Base-by-base conservation (phyloP, 2,888 invertebrate species). In the Parnassius orleans region DNA sequence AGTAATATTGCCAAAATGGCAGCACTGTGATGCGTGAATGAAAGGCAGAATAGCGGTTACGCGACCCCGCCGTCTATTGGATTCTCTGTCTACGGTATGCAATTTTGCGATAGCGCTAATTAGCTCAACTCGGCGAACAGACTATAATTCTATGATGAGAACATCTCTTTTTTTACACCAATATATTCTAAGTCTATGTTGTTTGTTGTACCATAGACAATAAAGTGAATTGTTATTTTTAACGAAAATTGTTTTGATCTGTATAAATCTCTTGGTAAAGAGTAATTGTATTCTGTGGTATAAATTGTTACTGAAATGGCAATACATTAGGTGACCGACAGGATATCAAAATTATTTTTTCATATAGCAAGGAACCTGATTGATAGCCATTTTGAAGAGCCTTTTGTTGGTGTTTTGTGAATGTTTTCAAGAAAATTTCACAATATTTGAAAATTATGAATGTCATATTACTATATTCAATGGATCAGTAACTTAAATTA, bases 361-460 rank as follows among this genome's bases (percentile, higher is more conserved):
- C 81, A 80, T 75, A 79, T 86, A 87, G 90, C 90, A 90, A 89
- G 81, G 64, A 75, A 73, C 72, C 76, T 87, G 83, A 89, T 89
- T 90, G 89, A 90, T 90, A 90, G 91, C 91, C 91, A 91, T 91
- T 91, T 91, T 91, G 90, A 87, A 88, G 85, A 91, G 87, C 83
- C 90, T 92, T 91, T 92, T 92, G 92, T 92, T 92, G 83, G 91
- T 92, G 92, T 92, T 92, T 92, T 92, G 88, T 91, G 90, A 90
- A 91, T 90, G 90, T 92, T 92, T 92, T 91, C 84, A 86, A 83
- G 75, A 74, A 83, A 83, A 79, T 81, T 83, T 84, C 83, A 74
- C 77, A 76, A 72, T 80, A 83, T 74, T 84, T 81, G 75, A 81
- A 77, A 75, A 73, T 71, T 79, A 78, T 67, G 64, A 79, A 63